These are phyloP conservation scores for Mastigias papua DNA, from an alignment of 30 jellyfish, hydroid and myxozoan species.

Conservation along the genomic window DNA sequence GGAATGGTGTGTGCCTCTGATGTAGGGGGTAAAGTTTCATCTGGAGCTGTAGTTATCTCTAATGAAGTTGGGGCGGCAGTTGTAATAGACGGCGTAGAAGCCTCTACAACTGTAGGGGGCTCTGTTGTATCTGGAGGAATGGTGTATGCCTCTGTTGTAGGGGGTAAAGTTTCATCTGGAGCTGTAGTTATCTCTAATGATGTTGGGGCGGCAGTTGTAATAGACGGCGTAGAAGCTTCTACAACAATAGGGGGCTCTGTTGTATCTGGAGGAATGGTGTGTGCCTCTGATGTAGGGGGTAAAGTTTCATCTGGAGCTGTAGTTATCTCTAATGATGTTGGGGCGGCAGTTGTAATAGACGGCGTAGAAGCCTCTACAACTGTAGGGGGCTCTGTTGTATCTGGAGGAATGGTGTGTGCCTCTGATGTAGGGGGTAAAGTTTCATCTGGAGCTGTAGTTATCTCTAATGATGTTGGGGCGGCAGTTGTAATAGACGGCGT, in stretches of 20 bases:
- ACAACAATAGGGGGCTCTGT: neutral
- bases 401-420: neutral
- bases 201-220: constrained; percentile 22
- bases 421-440: constrained; percentile 1
- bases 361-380: neutral
- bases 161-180: neutral
- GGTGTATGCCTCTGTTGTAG: constrained; percentile 40
- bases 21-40: constrained; percentile 8
- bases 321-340: neutral
- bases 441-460: neutral
- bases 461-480: too few species aligned
- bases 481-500: neutral
- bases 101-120: constrained; percentile 43
- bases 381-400: neutral
- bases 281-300: neutral
- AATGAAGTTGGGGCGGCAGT: neutral
- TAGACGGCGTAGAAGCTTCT: constrained; percentile 1
- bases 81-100: constrained; percentile 8
- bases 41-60: neutral
- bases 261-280: neutral
- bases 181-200: constrained; percentile 15
- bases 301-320: neutral
- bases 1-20: constrained; percentile 1
- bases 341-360: neutral
- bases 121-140: constrained; percentile 24